These are phyloP conservation scores for Athalia circularis DNA, from an alignment of 2,888 invertebrate genomes.

Conservation along the genomic window DNA sequence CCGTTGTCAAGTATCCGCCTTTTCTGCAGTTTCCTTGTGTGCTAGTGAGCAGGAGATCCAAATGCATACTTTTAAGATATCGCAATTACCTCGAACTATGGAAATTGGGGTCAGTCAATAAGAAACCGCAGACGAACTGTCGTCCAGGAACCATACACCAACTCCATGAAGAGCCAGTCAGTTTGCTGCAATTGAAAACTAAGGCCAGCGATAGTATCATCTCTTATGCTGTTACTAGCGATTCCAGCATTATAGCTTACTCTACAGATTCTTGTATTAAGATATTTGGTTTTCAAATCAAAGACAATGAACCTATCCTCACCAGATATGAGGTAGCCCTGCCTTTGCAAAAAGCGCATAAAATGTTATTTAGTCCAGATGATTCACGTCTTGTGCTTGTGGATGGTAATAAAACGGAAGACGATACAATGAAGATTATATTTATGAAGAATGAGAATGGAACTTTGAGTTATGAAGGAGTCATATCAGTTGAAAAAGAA, in stretches of 20 bases:
- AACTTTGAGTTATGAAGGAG: constrained; percentile 58
- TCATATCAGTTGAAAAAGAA: constrained; percentile 62
- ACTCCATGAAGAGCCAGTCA: constrained; percentile 77
- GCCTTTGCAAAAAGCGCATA: constrained; percentile 63
- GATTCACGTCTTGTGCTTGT: constrained; percentile 65
- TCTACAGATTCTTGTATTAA: constrained; percentile 82
- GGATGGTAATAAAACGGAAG: constrained; percentile 54
- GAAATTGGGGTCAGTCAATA: constrained; percentile 76
- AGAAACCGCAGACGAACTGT: constrained; percentile 62
- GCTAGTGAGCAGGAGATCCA: constrained; percentile 76
- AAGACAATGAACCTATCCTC: constrained; percentile 69
- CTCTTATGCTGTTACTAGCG: constrained; percentile 82
- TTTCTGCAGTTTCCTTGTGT: constrained; percentile 80
- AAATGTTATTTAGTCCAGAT: constrained; percentile 68
- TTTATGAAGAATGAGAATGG: constrained; percentile 65
- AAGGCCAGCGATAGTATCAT: constrained; percentile 81
- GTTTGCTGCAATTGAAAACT: constrained; percentile 82
- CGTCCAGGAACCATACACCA: constrained; percentile 60
- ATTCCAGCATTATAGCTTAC: constrained; percentile 85
- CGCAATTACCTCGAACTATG: constrained; percentile 80
- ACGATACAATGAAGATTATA: constrained; percentile 51
- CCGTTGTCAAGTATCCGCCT: constrained; percentile 83
- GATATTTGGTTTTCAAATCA: constrained; percentile 80
- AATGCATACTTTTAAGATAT: constrained; percentile 77
- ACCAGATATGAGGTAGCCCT: constrained; percentile 63